These are phyloP conservation scores for Taeniopygia guttata DNA, from an alignment of 2,797 vertebrate genomes.

Conservation along the genomic window DNA sequence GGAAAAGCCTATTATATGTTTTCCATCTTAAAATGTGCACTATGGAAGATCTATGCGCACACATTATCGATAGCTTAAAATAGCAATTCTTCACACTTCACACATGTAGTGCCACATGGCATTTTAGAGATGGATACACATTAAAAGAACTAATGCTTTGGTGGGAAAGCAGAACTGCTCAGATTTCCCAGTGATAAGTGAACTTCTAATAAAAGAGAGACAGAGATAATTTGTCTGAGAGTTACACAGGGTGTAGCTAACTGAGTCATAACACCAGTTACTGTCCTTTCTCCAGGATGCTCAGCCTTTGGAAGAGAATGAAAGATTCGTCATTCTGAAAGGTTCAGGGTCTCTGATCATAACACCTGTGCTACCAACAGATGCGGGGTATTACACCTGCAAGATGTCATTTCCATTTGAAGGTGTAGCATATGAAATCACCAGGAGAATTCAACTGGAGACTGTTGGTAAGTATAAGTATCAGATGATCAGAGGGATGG, in stretches of 20 bases:
- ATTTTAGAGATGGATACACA: not conserved
- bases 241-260: not conserved
- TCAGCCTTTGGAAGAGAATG: conserved; percentile 45
- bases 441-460: conserved; percentile 73
- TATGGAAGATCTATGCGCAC: not conserved
- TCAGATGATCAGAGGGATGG: too few species aligned
- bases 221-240: not conserved
- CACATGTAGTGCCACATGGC: not conserved
- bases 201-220: not conserved
- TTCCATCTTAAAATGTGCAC: not conserved
- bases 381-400: conserved; percentile 85
- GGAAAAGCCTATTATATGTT: not conserved
- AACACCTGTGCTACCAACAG: conserved; percentile 63
- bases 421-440: conserved; percentile 75
- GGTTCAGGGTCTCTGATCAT: conserved; percentile 67
- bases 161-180: not conserved
- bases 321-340: conserved; percentile 32
- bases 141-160: not conserved
- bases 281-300: conserved; percentile 57
- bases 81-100: not conserved
- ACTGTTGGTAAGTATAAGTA: conserved; percentile 75
- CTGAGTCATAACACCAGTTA: not conserved
- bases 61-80: not conserved
- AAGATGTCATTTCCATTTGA: conserved; percentile 68
- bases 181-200: not conserved